Evolutionary conservation across 2,888 invertebrate species (phyloP), one percentile per base, ranked within the genome.

Genomic region (Melieria picta): DNA sequence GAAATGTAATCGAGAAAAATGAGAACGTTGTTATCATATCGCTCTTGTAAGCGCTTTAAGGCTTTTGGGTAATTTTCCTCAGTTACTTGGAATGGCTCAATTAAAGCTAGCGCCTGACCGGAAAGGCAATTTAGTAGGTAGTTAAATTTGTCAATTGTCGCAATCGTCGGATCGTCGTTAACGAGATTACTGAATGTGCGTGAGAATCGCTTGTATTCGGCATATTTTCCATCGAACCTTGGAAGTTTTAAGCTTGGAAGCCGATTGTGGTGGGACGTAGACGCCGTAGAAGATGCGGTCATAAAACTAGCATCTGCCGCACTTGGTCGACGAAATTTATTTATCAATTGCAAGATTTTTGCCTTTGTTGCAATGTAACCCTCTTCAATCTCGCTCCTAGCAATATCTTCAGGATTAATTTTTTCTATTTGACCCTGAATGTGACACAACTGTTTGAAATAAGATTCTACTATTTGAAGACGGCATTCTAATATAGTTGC

Each of bases 401-500:
- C 16, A 4, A 5, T 13, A 30, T 69, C 71, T 50, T 30, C 4
- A 11, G 56, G 61, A 30, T 68, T 65, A 5, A 71, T n/a, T 46
- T 61, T 42, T 66, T 74, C 71, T 42, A 69, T 74, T 72, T 74
- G 65, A 0, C 45, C 47, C 46, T 74, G 74, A n/a, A 72, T 56
- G 45, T 72, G 62, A 46, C 67, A 52, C 7, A 72, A 13, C 13
- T 74, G 71, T 30, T 72, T 75, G 47, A 71, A 71, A 66, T 75
- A 70, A 9, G 68, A 50, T 9, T 73, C 72, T 13, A 75, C 64
- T 47, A 73, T 68, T 71, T 73, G 52, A 4, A 72, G 47, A 4
- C 72, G 61, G 55, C 73, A 73, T 65, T 73, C 62, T 13, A 72
- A 62, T 69, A 72, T 71, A n/a, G 68, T 74, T 7, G 65, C 16